Evolutionary conservation across 2,797 vertebrate genomes (phyloP), one percentile per base, ranked within the genome.

Genomic region (Fistularia commersonii): DNA sequence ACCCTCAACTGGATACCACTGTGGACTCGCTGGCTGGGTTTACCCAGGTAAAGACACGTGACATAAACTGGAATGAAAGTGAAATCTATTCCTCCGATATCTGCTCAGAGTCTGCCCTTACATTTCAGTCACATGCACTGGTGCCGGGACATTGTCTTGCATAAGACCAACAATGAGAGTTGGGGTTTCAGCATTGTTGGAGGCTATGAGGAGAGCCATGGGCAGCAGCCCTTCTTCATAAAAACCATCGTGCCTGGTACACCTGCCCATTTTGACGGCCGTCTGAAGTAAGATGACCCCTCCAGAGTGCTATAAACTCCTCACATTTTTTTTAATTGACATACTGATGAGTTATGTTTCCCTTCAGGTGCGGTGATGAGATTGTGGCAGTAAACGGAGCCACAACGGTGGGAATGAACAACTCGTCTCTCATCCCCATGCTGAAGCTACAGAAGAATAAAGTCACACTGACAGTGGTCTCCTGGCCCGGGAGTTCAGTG

Each of bases 131-230:
- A 88, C 73, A 92, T 98, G 74, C 95, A 98, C 83, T 97, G 91
- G 91, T 96, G 95, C 63, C 89, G 93, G 35, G 94, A 97, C 67
- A 93, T 97, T 0, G 79, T 93, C 68, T 81, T 97, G 15, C 89
- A 81, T 38, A 97, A 97, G 86, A 94, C 90, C 51, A 94, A 92
- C 82, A 87, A 84, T 6, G 95, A 97, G 47, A 98, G 93, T 63
- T 97, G 95, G 95, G 95, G 95, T 69, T 98, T 98, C 87, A 98
- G 95, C 74, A 97, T 98, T 3, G 95, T 98, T 0, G 95, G 95
- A 3, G 95, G 95, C 54, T 95, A 93, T 8, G 94, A 97, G 82
- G 95, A 95, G 67, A 93, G 80, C 72, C 93, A 92, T 59, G 93
- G 94, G 5, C 93, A 93, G 80, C 93, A 96, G 80, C 95, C 95